Evolutionary conservation across 2,797 vertebrate species (phyloP), one percentile per base, ranked within the genome.

Genomic region (Tragelaphus oryx): DNA sequence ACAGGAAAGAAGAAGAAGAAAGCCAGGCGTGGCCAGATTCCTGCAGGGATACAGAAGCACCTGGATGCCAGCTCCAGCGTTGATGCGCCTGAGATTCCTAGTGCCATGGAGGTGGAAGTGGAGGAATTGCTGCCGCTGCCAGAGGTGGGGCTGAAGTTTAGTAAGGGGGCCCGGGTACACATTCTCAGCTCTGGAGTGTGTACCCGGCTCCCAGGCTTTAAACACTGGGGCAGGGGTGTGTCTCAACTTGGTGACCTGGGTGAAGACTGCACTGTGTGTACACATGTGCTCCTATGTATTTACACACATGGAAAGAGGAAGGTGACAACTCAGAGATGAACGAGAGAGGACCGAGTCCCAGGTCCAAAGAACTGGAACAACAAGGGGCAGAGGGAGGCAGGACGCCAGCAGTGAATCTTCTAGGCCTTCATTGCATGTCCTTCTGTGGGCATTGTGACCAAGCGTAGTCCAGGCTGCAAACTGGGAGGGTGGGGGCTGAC

Each of bases 51-150:
- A 46, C 92, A 50, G 1, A 89, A 93, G 98, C 97, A 96, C 3
- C 8, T 86, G 37, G 78, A 89, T 91, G 65, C 95, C 91, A 86
- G 97, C 94, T 52, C 97, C 84, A 74, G 97, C 85, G 74, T 46
- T 8, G 97, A 96, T 20, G 96, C 76, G 8, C 94, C 97, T 0
- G 98, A 99, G 93, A 98, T 99, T 92, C 99, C 99, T 0, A 98
- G 98, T 89, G 97, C 99, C 0, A 98, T 99, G 94, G 99, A 98
- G 4, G 99, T 99, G 41, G 41, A 75, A 24, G 98, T 99, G 1
- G 99, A 99, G 96, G 99, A 99, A 78, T 98, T 99, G 90, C 99
- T 99, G 96, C 99, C 99, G 0, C 98, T 99, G 46, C 99, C 99
- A 1, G 98, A 99, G 98, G 99, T 99, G 94, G 98, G 84, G 28